These are phyloP conservation scores for Calliopsis andreniformis DNA, from an alignment of 1,140 invertebrate species.

Conservation along the genomic window DNA sequence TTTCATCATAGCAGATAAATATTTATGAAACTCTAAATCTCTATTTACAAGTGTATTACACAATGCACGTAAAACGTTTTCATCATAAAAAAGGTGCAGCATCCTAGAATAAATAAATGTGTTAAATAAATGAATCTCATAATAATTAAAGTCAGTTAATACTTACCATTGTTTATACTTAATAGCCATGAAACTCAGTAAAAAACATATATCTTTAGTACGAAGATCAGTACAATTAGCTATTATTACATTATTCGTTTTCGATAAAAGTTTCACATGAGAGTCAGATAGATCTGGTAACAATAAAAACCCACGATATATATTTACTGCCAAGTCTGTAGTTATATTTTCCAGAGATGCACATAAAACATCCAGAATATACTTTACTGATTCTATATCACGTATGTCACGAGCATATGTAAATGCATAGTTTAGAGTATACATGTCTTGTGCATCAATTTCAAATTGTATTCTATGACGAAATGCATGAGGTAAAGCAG, in stretches of 20 bases:
- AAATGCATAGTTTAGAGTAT: conserved; percentile 17
- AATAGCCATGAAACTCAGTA: conserved; percentile 76
- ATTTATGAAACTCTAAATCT: conserved; percentile 33
- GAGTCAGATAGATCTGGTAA: neutral
- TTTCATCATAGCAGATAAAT: conserved; percentile 79
- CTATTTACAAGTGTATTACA: conserved; percentile 62
- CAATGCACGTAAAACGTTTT: conserved; percentile 81
- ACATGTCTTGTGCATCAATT: conserved; percentile 33
- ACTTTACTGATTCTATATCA: conserved; percentile 5
- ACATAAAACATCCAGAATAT: conserved; percentile 20
- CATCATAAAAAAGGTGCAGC: conserved; percentile 83
- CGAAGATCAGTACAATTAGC: conserved; percentile 74
- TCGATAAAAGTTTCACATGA: conserved; percentile 2
- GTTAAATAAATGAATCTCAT: conserved; percentile 8
- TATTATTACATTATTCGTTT: conserved; percentile 35
- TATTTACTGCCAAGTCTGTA: neutral
- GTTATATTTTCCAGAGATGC: conserved; percentile 17
- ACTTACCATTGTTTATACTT: conserved; percentile 59
- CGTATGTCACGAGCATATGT: conserved; percentile 24
- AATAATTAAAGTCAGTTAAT: neutral
- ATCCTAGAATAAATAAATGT: conserved; percentile 53
- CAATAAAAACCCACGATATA: conserved; percentile 37
- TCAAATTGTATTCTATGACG: conserved; percentile 80
- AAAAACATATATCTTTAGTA: conserved; percentile 78
- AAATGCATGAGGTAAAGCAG: conserved; percentile 85